phyloP scores from a whole-genome alignment of 2,888 invertebrate species.

The Graphium colonna region DNA sequence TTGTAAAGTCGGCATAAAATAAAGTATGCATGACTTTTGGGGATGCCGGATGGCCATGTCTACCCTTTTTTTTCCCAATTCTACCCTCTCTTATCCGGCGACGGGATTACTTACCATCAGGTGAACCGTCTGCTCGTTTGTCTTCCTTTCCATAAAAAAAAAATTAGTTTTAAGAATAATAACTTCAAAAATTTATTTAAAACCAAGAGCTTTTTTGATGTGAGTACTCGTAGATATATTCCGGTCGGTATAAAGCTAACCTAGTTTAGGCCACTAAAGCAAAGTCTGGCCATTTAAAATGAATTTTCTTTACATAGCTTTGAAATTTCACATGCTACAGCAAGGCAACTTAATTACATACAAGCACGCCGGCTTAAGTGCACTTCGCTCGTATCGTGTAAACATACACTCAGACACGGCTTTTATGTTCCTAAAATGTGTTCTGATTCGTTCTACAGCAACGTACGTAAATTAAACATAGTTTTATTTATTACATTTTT shows the following conservation, averaged over 20 bases:
- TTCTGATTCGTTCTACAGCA: not conserved
- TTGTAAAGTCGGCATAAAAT: no score
- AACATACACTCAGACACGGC: slow-evolving; percentile 9
- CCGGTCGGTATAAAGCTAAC: not conserved
- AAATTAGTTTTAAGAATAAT: no score
- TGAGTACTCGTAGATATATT: not conserved
- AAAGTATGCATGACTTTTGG: no score
- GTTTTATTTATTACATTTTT: no score
- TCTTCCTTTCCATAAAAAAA: no score
- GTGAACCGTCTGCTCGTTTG: no score
- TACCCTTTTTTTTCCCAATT: no score
- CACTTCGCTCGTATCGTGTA: slow-evolving; percentile 15
- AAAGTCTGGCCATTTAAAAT: not conserved
- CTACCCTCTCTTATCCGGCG: no score
- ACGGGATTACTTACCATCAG: no score
- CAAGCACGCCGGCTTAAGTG: slow-evolving; percentile 17
- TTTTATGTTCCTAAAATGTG: slow-evolving; percentile 8
- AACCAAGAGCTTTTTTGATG: not conserved
- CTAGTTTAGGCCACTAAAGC: not conserved
- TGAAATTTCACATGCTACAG: slow-evolving; percentile 12
- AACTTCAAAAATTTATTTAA: not conserved
- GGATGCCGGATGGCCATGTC: no score
- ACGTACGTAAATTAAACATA: not conserved
- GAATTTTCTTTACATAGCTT: slow-evolving; percentile 10
- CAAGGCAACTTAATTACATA: slow-evolving; percentile 20